Conservation (phyloP, 2,888 invertebrate genomes). For the Cataglyphis cursor region DNA sequence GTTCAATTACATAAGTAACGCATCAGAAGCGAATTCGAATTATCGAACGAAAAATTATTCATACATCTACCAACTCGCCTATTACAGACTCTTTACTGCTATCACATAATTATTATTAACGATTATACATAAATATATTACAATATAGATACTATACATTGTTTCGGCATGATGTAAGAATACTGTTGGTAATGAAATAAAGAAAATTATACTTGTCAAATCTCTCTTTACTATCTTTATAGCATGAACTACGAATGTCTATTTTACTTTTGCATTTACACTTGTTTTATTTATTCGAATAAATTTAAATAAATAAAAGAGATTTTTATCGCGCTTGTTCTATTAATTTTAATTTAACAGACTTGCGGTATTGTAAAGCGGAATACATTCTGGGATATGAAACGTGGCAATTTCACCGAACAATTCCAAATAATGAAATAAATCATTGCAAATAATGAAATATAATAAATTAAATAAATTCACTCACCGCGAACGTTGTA, state of each 20-base stretch:
- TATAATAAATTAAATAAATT: constrained; percentile 35
- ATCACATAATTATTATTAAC: constrained; percentile 81
- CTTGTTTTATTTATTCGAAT: background rate
- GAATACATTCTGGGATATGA: constrained; percentile 2
- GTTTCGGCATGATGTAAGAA: constrained; percentile 83
- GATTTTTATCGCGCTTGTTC: background rate
- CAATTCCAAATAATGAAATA: constrained; percentile 15
- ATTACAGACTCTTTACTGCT: constrained; percentile 82
- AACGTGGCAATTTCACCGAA: constrained; percentile 24
- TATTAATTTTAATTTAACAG: constrained; percentile 34
- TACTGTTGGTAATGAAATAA: constrained; percentile 84
- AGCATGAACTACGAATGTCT: background rate
- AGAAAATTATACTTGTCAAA: constrained; percentile 82
- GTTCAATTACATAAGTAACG: constrained; percentile 8
- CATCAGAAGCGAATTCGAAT: constrained; percentile 71
- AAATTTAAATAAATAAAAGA: constrained; percentile 10
- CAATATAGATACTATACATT: constrained; percentile 82
- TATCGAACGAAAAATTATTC: constrained; percentile 78
- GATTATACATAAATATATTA: constrained; percentile 76
- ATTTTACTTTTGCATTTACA: background rate
- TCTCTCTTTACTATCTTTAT: background rate
- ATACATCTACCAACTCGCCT: constrained; percentile 82
- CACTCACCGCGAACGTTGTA: constrained; percentile 34
- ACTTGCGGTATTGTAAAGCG: constrained; percentile 27
- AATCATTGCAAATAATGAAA: constrained; percentile 27